phyloP scores from a whole-genome alignment of 92 coral and sea anemone species.

The Epizoanthus stellaris region DNA sequence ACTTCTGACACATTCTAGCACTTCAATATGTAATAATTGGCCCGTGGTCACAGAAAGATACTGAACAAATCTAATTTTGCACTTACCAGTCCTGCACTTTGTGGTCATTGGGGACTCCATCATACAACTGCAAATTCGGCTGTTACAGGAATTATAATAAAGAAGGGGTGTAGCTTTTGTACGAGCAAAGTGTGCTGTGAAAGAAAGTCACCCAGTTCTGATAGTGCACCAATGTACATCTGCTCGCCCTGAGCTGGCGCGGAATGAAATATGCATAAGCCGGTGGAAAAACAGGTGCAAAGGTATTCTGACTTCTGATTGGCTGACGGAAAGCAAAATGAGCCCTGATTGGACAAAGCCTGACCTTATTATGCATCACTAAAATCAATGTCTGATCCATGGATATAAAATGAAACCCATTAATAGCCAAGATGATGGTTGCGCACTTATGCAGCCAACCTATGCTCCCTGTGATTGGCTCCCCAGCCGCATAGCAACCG shows the following conservation, averaged over 20 bases:
- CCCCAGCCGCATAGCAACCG: constrained; percentile 32
- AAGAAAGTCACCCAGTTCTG: constrained; percentile 3
- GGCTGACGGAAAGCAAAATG: constrained; percentile 51
- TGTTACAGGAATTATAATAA: not conserved
- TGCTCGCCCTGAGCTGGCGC: constrained; percentile 27
- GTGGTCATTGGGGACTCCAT: constrained; percentile 28
- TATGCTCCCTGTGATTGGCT: constrained; percentile 15
- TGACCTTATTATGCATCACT: constrained; percentile 65
- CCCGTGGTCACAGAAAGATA: constrained; percentile 19
- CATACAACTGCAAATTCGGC: not conserved
- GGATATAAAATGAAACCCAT: constrained; percentile 47
- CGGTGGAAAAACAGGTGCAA: constrained; percentile 83
- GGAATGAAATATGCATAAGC: constrained; percentile 61
- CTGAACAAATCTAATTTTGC: not conserved
- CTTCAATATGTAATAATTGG: constrained; percentile 15
- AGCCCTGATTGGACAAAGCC: constrained; percentile 63
- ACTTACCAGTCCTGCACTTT: constrained; percentile 33
- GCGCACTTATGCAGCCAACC: constrained; percentile 44
- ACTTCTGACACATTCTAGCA: constrained; percentile 11
- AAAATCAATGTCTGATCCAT: constrained; percentile 43
- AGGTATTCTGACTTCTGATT: constrained; percentile 49
- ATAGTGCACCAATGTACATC: constrained; percentile 32
- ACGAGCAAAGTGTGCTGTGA: constrained; percentile 9
- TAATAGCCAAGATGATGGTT: constrained; percentile 30
- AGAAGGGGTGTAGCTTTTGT: not conserved